Conservation (phyloP, 2,797 vertebrate species). For the Chanos chanos region DNA sequence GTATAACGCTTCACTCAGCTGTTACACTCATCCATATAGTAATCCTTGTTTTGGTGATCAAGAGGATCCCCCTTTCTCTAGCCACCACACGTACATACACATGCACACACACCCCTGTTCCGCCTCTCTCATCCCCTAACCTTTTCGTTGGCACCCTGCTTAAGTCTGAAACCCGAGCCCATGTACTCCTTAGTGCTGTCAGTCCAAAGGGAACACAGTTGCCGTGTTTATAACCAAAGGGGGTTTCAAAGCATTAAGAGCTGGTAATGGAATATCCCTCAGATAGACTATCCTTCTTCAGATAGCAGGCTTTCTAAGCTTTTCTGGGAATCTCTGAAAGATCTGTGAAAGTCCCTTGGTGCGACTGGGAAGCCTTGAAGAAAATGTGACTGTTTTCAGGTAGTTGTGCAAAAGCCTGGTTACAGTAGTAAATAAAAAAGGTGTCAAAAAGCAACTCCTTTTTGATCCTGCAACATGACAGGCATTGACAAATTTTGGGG, state of each 20-base stretch:
- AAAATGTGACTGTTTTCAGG: too few relatives aligned
- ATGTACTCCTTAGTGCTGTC: conserved; percentile 45
- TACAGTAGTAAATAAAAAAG: too few relatives aligned
- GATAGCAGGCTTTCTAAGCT: conserved; percentile 44
- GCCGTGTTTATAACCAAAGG: conserved; percentile 57
- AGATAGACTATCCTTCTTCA: conserved; percentile 32
- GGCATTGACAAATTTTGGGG: conserved; percentile 5
- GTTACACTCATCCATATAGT: background rate
- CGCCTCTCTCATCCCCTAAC: conserved; percentile 39
- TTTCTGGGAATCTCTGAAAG: conserved; percentile 40
- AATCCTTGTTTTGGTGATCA: background rate
- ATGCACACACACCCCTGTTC: background rate
- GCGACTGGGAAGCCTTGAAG: background rate
- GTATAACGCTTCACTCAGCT: too few relatives aligned
- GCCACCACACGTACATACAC: background rate
- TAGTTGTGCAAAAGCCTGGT: too few relatives aligned
- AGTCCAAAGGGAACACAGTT: conserved; percentile 52
- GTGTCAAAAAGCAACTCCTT: too few relatives aligned
- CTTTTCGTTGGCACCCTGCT: conserved; percentile 55
- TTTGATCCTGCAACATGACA: background rate
- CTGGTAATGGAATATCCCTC: conserved; percentile 60
- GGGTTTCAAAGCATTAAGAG: conserved; percentile 62
- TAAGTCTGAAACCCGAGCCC: conserved; percentile 60
- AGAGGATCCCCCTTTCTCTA: background rate
- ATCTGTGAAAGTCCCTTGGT: conserved; percentile 10